Evolutionary conservation across 2,888 invertebrate species (phyloP).

Genomic region (Argyra leucocephala): DNA sequence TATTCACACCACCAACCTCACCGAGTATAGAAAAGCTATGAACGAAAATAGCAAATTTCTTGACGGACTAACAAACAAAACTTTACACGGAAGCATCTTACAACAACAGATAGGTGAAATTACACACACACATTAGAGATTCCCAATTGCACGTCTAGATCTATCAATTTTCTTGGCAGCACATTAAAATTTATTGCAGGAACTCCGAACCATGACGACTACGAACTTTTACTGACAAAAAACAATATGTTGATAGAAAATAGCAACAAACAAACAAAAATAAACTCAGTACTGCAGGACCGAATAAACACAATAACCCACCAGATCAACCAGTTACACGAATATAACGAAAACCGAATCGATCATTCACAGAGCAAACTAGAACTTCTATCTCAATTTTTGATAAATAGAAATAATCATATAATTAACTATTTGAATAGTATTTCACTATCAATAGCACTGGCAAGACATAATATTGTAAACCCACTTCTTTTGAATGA

Average conservation of each 20-base stretch:
- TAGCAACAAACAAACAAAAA: conserved; percentile 10
- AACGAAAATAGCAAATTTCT: neutral
- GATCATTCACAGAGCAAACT: neutral
- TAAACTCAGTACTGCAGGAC: conserved; percentile 9
- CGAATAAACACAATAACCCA: conserved; percentile 10
- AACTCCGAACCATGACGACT: conserved; percentile 10
- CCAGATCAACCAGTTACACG: neutral
- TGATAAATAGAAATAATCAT: neutral
- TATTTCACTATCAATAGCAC: neutral
- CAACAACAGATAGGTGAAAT: neutral
- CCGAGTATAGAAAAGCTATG: neutral
- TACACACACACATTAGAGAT: neutral
- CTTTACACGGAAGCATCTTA: neutral
- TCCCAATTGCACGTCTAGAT: neutral
- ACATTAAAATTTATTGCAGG: conserved; percentile 7
- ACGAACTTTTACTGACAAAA: conserved; percentile 9
- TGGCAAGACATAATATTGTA: neutral
- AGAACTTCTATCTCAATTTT: neutral
- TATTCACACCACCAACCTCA: neutral
- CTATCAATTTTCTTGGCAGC: neutral
- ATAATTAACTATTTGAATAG: neutral
- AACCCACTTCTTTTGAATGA: neutral
- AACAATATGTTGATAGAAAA: conserved; percentile 12
- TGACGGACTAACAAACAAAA: neutral
- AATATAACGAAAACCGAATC: neutral